These are phyloP conservation scores for Trematocara macrostoma DNA, from an alignment of 2,113 vertebrate species.

Conservation along the genomic window DNA sequence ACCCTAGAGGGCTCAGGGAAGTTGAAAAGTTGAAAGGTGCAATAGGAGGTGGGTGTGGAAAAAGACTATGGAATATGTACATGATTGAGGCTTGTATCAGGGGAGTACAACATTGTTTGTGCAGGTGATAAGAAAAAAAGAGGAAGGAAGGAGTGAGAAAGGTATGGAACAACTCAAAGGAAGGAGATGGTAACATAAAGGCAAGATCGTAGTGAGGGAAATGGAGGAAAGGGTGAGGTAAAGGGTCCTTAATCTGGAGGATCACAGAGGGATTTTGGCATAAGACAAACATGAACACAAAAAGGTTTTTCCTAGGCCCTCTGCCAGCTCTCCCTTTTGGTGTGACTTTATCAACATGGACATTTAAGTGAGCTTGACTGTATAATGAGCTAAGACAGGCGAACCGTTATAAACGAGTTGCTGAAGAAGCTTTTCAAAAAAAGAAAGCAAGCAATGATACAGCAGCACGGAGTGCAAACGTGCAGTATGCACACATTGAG, in stretches of 20 bases:
- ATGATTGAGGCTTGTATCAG: neutral
- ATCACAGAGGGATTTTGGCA: neutral
- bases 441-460: neutral
- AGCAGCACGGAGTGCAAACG: neutral
- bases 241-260: neutral
- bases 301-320: neutral
- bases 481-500: neutral
- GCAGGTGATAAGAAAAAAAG: neutral
- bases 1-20: neutral
- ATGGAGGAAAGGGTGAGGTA: neutral
- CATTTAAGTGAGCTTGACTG: neutral
- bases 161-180: neutral
- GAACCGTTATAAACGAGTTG: neutral
- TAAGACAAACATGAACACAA: neutral
- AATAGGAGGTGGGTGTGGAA: neutral
- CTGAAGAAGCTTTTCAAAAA: neutral
- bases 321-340: neutral
- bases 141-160: neutral
- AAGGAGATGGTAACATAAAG: neutral
- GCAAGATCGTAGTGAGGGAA: neutral
- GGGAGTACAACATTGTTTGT: neutral
- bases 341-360: neutral
- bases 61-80: neutral
- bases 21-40: slow-evolving; percentile 26
- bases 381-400: neutral